Conservation (phyloP, 2,888 invertebrate species). For the Suillia variegata region DNA sequence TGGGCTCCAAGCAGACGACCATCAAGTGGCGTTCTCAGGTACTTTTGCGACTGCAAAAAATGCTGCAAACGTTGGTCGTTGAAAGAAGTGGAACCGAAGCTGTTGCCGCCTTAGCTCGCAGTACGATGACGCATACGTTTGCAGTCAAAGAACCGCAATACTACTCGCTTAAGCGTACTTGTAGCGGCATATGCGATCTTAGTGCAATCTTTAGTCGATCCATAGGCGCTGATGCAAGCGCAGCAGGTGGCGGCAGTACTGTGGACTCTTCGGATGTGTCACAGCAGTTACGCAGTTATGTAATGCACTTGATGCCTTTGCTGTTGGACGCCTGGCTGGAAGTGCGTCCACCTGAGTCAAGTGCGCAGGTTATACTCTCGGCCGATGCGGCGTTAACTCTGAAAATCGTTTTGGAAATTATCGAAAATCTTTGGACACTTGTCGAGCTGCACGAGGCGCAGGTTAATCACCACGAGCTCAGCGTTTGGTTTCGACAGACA, state of each 20-base stretch:
- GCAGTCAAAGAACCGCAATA: slow-evolving; percentile 34
- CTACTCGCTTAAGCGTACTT: slow-evolving; percentile 30
- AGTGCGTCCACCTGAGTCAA: slow-evolving; percentile 65
- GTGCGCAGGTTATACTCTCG: slow-evolving; percentile 59
- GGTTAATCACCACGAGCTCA: slow-evolving; percentile 58
- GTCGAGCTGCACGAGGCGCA: slow-evolving; percentile 53
- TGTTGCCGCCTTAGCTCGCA: slow-evolving; percentile 19
- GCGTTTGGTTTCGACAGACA: slow-evolving; percentile 64
- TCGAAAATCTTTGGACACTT: slow-evolving; percentile 67
- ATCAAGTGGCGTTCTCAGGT: slow-evolving; percentile 81
- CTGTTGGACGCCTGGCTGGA: slow-evolving; percentile 86
- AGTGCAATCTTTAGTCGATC: slow-evolving; percentile 61
- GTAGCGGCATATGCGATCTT: slow-evolving; percentile 53
- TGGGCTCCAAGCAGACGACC: slow-evolving; percentile 75
- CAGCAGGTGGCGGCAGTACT: neutral
- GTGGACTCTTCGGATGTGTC: slow-evolving; percentile 59
- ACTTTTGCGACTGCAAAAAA: slow-evolving; percentile 71
- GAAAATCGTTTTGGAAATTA: slow-evolving; percentile 68
- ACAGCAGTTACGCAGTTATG: slow-evolving; percentile 66
- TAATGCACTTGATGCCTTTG: slow-evolving; percentile 74
- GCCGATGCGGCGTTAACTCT: slow-evolving; percentile 71
- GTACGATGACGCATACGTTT: slow-evolving; percentile 46
- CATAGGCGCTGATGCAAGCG: neutral
- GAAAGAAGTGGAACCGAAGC: too few species aligned
- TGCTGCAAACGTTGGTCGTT: slow-evolving; percentile 62